Conservation (phyloP, 2,113 vertebrate species). For the Dromiciops gliroides region DNA sequence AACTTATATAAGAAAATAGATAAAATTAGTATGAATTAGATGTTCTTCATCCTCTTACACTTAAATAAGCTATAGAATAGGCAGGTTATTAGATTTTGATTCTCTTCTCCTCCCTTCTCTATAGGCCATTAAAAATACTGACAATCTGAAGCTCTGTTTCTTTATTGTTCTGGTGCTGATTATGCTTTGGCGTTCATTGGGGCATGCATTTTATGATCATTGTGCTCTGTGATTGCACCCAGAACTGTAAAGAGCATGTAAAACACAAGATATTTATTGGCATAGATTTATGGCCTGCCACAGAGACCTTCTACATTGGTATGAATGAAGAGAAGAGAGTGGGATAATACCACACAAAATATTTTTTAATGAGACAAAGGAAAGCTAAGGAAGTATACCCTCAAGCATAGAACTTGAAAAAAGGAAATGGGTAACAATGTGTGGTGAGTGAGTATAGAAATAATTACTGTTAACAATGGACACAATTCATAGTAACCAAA, state of each 20-base stretch:
- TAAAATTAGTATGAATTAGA: neutral
- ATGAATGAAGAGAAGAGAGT: neutral
- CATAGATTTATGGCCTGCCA: neutral
- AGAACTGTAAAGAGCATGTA: neutral
- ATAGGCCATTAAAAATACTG: neutral
- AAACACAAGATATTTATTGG: neutral
- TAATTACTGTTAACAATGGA: neutral
- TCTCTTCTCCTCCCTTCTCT: neutral
- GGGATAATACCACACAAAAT: neutral
- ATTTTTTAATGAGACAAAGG: neutral
- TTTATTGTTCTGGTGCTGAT: neutral
- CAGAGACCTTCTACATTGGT: neutral
- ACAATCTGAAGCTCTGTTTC: neutral
- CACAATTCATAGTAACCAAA: fast-evolving
- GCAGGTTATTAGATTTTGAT: neutral
- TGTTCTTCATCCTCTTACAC: neutral
- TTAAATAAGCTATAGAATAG: neutral
- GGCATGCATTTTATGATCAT: neutral
- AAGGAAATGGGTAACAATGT: neutral
- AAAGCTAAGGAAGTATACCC: neutral
- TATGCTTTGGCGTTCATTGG: neutral
- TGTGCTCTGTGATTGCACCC: neutral
- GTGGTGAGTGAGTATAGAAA: neutral
- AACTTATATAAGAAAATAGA: neutral
- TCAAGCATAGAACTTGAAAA: neutral